Evolutionary conservation across 2,888 invertebrate genomes (phyloP).

Genomic region (Iselma pallidipennis): DNA sequence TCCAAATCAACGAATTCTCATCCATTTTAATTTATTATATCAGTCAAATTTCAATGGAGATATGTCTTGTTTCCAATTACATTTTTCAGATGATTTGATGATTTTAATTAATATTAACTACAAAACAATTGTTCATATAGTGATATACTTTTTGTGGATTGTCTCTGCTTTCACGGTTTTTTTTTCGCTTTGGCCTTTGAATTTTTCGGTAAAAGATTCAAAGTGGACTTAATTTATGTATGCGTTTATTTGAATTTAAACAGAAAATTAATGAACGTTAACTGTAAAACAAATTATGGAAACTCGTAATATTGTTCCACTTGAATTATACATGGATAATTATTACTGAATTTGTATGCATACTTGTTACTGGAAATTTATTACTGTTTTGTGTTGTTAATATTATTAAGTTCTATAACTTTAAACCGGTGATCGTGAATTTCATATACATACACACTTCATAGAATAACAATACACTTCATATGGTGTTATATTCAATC

Average conservation of each 20-base stretch:
- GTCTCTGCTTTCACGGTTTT: background rate
- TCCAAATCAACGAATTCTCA: background rate
- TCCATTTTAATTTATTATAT: background rate
- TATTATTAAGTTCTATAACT: conserved; percentile 18
- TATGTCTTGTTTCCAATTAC: conserved; percentile 1
- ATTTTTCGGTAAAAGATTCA: background rate
- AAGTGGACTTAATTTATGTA: conserved; percentile 22
- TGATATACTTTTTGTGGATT: background rate
- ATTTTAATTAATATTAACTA: background rate
- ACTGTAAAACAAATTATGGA: conserved; percentile 29
- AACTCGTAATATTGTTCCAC: conserved; percentile 28
- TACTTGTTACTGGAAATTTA: conserved; percentile 24
- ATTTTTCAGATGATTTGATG: background rate
- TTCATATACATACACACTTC: background rate
- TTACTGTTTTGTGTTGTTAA: conserved; percentile 20
- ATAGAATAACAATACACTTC: background rate
- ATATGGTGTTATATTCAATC: too few species aligned
- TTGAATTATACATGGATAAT: conserved; percentile 31
- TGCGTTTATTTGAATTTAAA: conserved; percentile 28
- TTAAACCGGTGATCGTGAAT: background rate
- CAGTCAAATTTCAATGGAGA: background rate
- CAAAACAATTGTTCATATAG: background rate
- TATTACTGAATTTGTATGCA: conserved; percentile 31
- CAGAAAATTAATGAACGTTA: conserved; percentile 28
- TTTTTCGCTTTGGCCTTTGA: background rate